These are phyloP conservation scores for Yponomeuta evonymella DNA, from an alignment of 2,888 invertebrate genomes.

Conservation along the genomic window DNA sequence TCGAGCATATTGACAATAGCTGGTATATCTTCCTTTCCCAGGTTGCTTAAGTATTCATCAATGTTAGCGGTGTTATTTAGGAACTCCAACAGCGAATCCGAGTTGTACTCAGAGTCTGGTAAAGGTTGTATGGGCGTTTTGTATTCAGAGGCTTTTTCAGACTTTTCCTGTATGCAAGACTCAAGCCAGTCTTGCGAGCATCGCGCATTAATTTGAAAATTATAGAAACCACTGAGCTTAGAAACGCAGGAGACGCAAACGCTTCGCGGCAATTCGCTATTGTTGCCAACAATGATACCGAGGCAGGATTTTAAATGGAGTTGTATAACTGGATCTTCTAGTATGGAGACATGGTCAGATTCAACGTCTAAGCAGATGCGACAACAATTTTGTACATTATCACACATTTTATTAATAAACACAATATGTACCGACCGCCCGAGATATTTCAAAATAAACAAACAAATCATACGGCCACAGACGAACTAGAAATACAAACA, in stretches of 20 bases:
- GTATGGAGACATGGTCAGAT: conserved; percentile 52
- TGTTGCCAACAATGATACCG: conserved; percentile 41
- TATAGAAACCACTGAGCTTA: conserved; percentile 59
- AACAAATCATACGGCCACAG: too few species aligned
- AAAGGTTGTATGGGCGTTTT: conserved; percentile 60
- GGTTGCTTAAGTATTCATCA: conserved; percentile 60
- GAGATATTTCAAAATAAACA: too few species aligned
- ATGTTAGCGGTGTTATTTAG: conserved; percentile 66
- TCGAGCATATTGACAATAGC: conserved; percentile 64
- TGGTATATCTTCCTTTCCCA: conserved; percentile 67
- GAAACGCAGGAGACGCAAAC: conserved; percentile 58
- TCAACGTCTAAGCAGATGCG: conserved; percentile 60
- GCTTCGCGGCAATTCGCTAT: conserved; percentile 54
- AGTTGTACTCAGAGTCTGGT: conserved; percentile 68
- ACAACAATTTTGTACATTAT: conserved; percentile 52
- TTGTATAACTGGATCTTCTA: conserved; percentile 53
- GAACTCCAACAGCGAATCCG: conserved; percentile 66
- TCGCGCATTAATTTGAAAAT: conserved; percentile 63
- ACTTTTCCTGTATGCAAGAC: conserved; percentile 47
- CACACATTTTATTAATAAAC: conserved; percentile 39
- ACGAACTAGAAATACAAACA: too few species aligned
- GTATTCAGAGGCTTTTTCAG: conserved; percentile 44
- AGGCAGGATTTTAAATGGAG: conserved; percentile 63
- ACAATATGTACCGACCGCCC: neutral
- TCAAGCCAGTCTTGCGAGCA: conserved; percentile 68